Conservation (phyloP, 2,888 invertebrate species). For the Cosmia pyralina region DNA sequence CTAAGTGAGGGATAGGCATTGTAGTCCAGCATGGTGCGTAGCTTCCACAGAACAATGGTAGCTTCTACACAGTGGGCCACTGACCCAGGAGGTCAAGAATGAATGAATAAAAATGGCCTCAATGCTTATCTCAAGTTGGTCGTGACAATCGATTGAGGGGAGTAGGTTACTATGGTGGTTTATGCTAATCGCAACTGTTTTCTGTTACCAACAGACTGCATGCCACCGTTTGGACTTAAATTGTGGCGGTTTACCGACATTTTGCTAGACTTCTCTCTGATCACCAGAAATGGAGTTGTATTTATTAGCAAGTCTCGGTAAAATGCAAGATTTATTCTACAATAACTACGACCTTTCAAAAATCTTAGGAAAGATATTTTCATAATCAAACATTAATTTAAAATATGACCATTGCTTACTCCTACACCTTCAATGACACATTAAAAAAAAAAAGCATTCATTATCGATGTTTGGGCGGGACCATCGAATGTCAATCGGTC, state of each 20-base stretch:
- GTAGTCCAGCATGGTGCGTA: constrained; percentile 3
- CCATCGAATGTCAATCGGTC: constrained; percentile 88
- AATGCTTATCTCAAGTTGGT: constrained; percentile 52
- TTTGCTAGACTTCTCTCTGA: background rate
- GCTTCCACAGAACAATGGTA: background rate
- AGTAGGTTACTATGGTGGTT: constrained; percentile 56
- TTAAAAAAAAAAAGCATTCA: constrained; percentile 11
- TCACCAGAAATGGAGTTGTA: constrained; percentile 2
- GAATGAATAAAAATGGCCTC: constrained; percentile 48
- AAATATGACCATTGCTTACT: background rate
- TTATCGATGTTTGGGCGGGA: constrained; percentile 71
- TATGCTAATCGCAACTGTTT: constrained; percentile 49
- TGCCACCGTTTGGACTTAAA: constrained; percentile 34
- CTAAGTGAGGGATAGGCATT: background rate
- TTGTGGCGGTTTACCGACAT: constrained; percentile 17
- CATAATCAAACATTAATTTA: background rate
- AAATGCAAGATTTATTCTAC: background rate
- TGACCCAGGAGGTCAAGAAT: constrained; percentile 32
- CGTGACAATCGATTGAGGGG: constrained; percentile 58
- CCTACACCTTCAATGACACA: constrained; percentile 18
- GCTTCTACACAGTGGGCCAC: constrained; percentile 12
- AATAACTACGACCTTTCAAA: background rate
- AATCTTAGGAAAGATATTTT: background rate
- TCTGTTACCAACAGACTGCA: constrained; percentile 34
- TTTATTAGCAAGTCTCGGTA: background rate